Percentiles rank a stretch among this genome's conserved stretches.
phyloP scores from a whole-genome alignment of 2,797 vertebrate genomes.

The Monodelphis domestica region DNA sequence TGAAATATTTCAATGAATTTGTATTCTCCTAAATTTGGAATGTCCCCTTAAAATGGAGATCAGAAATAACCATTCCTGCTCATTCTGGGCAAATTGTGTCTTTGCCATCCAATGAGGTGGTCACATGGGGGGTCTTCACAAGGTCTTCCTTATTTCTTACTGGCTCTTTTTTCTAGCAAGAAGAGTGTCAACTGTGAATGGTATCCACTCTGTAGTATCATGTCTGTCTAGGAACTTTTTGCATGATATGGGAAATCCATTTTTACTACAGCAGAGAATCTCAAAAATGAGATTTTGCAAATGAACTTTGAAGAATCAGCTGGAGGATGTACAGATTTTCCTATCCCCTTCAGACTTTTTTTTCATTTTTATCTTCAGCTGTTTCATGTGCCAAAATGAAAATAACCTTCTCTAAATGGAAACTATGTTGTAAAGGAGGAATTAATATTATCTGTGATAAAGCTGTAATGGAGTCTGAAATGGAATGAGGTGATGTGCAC shows the following conservation, averaged over 20 bases:
- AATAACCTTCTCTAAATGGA: slow-evolving; percentile 73
- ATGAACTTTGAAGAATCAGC: slow-evolving; percentile 73
- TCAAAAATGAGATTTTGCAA: slow-evolving; percentile 72
- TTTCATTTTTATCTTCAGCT: slow-evolving; percentile 71
- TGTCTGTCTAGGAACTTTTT: slow-evolving; percentile 73
- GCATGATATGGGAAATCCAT: slow-evolving; percentile 60
- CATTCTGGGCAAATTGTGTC: neutral
- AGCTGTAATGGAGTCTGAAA: slow-evolving; percentile 49
- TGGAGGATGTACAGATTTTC: slow-evolving; percentile 69
- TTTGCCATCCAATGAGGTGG: neutral
- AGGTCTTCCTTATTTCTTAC: neutral
- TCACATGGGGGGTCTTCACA: neutral
- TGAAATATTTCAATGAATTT: neutral
- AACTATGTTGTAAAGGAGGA: slow-evolving; percentile 57
- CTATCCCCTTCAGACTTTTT: slow-evolving; percentile 69
- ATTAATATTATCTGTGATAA: slow-evolving; percentile 54
- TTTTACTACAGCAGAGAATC: slow-evolving; percentile 62
- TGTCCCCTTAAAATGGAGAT: neutral
- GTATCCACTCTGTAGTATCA: slow-evolving; percentile 44
- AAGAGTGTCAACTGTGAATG: slow-evolving; percentile 10
- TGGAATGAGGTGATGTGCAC: slow-evolving; percentile 34
- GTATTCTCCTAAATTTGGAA: neutral
- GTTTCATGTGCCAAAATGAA: slow-evolving; percentile 75
- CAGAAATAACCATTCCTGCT: neutral
- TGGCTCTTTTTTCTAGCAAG: slow-evolving; percentile 22